Conservation (phyloP, 2,113 vertebrate genomes). For the Lethenteron camtschaticum region DNA sequence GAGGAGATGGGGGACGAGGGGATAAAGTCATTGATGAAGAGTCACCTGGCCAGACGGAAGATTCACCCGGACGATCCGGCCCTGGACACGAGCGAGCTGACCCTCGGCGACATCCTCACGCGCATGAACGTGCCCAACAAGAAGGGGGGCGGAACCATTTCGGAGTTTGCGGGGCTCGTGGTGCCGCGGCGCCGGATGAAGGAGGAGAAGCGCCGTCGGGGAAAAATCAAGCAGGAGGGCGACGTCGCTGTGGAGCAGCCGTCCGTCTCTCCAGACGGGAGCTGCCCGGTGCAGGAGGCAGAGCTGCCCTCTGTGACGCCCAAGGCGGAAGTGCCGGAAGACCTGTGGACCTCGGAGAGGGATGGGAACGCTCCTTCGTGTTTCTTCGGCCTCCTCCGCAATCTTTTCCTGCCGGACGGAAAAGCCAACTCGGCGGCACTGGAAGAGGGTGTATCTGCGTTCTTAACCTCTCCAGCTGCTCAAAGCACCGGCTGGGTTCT, state of each 20-base stretch:
- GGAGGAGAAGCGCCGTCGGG: too few species aligned
- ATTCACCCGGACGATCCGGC: constrained; percentile 75
- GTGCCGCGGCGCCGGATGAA: too few species aligned
- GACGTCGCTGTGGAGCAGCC: too few species aligned
- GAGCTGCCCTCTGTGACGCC: too few species aligned
- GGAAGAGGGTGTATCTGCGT: constrained; percentile 71
- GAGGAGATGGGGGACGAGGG: constrained; percentile 55
- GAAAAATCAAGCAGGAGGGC: too few species aligned
- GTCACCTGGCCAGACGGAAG: constrained; percentile 75
- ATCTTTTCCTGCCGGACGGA: constrained; percentile 45
- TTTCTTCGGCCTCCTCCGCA: constrained; percentile 68
- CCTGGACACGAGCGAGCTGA: constrained; percentile 54
- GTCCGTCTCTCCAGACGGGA: too few species aligned
- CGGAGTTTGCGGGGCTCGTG: too few species aligned
- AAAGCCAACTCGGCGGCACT: constrained; percentile 48
- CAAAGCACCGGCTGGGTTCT: constrained; percentile 79
- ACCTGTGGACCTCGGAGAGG: too few species aligned
- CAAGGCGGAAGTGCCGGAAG: too few species aligned
- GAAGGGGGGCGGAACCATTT: too few species aligned
- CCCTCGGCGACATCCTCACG: constrained; percentile 62
- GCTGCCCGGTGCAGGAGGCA: too few species aligned
- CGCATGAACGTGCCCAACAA: constrained; percentile 39
- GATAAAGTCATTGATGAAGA: constrained; percentile 57
- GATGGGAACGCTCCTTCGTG: constrained; percentile 22
- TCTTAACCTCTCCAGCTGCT: constrained; percentile 68